Conservation (phyloP, 2,797 vertebrate species). For the Erethizon dorsatum region DNA sequence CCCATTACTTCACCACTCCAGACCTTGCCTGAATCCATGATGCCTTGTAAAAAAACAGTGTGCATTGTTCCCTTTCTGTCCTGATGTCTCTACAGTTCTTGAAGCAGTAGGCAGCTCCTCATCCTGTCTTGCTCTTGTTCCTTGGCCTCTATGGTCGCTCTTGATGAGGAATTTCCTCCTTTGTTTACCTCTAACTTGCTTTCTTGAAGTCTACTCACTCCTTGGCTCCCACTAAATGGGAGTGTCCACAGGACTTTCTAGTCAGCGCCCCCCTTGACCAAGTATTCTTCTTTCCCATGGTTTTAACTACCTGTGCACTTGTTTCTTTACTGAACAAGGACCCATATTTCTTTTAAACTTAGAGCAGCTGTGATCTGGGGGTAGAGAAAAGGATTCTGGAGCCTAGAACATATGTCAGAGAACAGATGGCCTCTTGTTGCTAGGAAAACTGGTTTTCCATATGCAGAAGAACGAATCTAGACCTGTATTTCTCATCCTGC, state of each 20-base stretch:
- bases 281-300: background rate
- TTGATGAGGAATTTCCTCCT: conserved; percentile 40
- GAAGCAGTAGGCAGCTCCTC: background rate
- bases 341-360: background rate
- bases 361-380: no score
- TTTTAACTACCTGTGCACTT: conserved; percentile 6
- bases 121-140: background rate
- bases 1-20: background rate
- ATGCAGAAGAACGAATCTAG: no score
- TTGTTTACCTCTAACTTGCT: background rate
- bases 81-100: background rate
- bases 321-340: background rate
- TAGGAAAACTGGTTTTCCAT: no score
- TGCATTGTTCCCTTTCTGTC: background rate
- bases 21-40: background rate
- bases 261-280: background rate
- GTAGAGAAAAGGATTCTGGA: no score
- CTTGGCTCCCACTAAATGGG: conserved; percentile 4
- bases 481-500: no score
- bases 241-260: background rate
- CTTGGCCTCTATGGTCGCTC: background rate
- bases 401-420: no score
- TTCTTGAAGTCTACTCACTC: conserved; percentile 44
- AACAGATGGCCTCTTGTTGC: no score
- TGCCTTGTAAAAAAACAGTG: background rate